phyloP scores from a whole-genome alignment of 2,888 invertebrate genomes.

The Cinara cedri region DNA sequence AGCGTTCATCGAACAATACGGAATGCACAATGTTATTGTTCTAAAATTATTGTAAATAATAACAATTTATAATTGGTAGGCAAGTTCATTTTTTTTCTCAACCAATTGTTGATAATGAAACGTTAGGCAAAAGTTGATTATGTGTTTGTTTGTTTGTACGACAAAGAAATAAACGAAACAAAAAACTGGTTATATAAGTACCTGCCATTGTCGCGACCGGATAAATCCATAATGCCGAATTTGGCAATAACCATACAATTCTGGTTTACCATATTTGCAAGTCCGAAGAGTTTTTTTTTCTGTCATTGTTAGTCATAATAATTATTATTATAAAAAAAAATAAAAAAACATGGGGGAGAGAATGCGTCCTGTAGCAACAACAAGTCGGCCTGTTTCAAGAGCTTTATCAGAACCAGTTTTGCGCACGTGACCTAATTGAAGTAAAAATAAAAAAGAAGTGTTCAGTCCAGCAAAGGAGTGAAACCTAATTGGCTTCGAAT shows the following conservation, averaged over 20 bases:
- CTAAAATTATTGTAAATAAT: slow-evolving; percentile 18
- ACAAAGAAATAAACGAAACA: slow-evolving; percentile 17
- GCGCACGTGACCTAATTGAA: slow-evolving; percentile 49
- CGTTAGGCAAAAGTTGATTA: background rate
- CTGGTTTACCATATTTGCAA: slow-evolving; percentile 30
- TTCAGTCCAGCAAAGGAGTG: slow-evolving; percentile 16
- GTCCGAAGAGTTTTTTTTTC: background rate
- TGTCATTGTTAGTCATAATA: slow-evolving; percentile 11
- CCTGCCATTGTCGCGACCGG: background rate
- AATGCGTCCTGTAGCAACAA: slow-evolving; percentile 1
- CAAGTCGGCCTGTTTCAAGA: slow-evolving; percentile 22
- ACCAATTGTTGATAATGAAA: slow-evolving; percentile 10
- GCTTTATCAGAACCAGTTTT: slow-evolving; percentile 40
- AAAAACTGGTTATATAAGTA: slow-evolving; percentile 44
- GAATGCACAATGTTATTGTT: slow-evolving; percentile 6
- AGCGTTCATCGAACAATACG: slow-evolving; percentile 6
- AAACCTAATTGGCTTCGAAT: slow-evolving; percentile 21
- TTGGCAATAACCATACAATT: slow-evolving; percentile 36
- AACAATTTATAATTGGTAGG: background rate
- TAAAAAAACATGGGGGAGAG: slow-evolving; percentile 25
- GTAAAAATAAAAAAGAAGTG: background rate
- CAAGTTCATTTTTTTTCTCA: background rate
- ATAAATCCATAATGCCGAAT: slow-evolving; percentile 40
- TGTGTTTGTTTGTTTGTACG: background rate
- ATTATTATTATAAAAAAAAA: background rate